Conservation (phyloP, 1,140 invertebrate genomes). For the Leptinotarsa undecemlineata region DNA sequence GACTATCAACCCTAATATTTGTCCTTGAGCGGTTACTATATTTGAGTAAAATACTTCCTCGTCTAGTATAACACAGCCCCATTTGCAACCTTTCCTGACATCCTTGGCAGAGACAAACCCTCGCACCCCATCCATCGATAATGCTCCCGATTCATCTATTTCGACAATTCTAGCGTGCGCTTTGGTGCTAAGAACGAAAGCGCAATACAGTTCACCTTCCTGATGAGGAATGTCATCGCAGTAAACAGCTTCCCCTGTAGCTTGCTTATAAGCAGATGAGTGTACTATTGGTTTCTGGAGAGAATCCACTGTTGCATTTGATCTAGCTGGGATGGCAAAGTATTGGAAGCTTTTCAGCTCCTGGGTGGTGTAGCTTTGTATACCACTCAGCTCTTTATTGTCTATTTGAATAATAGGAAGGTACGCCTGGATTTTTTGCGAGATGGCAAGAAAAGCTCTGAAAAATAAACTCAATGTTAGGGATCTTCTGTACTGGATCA, state of each 20-base stretch:
- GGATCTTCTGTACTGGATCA: conserved; percentile 82
- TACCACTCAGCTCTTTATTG: conserved; percentile 59
- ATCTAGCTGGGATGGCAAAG: conserved; percentile 70
- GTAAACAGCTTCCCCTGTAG: conserved; percentile 89
- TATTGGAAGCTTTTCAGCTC: conserved; percentile 77
- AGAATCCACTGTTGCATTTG: conserved; percentile 67
- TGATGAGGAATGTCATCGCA: conserved; percentile 83
- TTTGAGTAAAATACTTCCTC: conserved; percentile 76
- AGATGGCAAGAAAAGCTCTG: conserved; percentile 81
- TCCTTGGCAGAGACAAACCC: conserved; percentile 75
- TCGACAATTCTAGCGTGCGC: conserved; percentile 80
- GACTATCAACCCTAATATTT: conserved; percentile 73
- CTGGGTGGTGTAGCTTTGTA: conserved; percentile 67
- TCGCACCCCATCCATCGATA: conserved; percentile 73
- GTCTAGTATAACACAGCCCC: conserved; percentile 75
- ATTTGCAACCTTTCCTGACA: conserved; percentile 65
- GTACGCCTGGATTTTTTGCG: conserved; percentile 49
- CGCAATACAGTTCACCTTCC: conserved; percentile 75
- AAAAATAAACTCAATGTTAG: conserved; percentile 87
- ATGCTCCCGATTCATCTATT: conserved; percentile 73
- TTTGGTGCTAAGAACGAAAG: conserved; percentile 76
- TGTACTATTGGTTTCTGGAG: conserved; percentile 85
- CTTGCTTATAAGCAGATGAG: conserved; percentile 85
- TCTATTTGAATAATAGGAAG: conserved; percentile 56
- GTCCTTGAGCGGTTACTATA: conserved; percentile 74